A percentile compares a stretch with the other conserved stretches of the same genome.
Conservation (phyloP, 2,113 vertebrate genomes). For the Pteropus alecto region DNA sequence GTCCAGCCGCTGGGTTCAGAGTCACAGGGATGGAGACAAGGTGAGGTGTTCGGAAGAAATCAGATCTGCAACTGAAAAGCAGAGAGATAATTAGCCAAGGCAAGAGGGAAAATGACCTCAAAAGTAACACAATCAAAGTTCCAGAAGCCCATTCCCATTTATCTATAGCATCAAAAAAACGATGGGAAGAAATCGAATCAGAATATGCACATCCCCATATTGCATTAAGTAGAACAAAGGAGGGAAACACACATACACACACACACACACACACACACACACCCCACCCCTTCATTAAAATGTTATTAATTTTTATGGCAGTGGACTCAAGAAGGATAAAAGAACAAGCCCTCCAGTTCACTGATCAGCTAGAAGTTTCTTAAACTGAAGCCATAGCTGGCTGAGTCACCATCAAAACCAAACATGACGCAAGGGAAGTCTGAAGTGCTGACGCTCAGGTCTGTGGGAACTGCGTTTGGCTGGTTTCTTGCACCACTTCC, state of each 20-base stretch:
- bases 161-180: neutral
- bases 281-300: neutral
- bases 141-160: neutral
- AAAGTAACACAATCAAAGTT: neutral
- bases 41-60: constrained; percentile 77
- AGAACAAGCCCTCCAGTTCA: neutral
- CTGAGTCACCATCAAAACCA: constrained; percentile 48
- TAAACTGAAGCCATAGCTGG: constrained; percentile 7
- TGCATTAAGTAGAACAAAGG: neutral
- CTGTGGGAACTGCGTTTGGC: neutral
- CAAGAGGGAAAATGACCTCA: neutral
- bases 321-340: neutral
- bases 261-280: neutral
- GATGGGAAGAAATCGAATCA: neutral
- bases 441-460: neutral
- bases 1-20: constrained; percentile 67
- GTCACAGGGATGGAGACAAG: constrained; percentile 67
- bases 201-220: neutral
- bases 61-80: constrained; percentile 81
- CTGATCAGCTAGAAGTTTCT: constrained; percentile 27
- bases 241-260: neutral
- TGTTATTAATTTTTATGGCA: neutral
- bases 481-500: constrained; percentile 14
- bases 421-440: constrained; percentile 46
- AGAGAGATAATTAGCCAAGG: constrained; percentile 52